phyloP scores from a whole-genome alignment of 2,888 invertebrate species.

The Tethea ocularis region DNA sequence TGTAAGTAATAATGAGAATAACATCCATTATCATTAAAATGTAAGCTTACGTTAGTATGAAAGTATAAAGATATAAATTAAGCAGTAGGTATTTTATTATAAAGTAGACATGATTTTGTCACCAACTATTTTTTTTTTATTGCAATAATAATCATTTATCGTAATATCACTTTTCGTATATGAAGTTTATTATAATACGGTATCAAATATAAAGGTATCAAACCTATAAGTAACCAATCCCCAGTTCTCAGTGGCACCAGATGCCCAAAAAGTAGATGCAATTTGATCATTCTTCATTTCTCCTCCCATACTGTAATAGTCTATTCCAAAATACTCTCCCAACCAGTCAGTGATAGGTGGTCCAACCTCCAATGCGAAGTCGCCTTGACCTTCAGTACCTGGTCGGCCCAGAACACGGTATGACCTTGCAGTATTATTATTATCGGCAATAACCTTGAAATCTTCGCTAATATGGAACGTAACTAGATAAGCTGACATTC shows the following conservation, averaged over 20 bases:
- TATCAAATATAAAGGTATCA: slow-evolving; percentile 1
- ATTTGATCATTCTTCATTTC: slow-evolving; percentile 76
- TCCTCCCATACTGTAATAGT: slow-evolving; percentile 65
- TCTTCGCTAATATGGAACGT: slow-evolving; percentile 85
- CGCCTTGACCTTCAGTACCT: slow-evolving; percentile 64
- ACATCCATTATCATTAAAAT: too few relatives aligned
- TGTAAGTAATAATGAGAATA: slow-evolving; percentile 28
- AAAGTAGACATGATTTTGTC: too few relatives aligned
- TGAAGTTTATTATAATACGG: too few relatives aligned
- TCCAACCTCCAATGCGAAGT: slow-evolving; percentile 71
- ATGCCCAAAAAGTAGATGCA: slow-evolving; percentile 76
- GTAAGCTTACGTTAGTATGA: too few relatives aligned
- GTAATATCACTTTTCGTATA: too few relatives aligned
- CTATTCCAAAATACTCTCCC: slow-evolving; percentile 63
- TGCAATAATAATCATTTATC: too few relatives aligned
- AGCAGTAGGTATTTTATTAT: too few relatives aligned
- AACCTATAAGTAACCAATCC: slow-evolving; percentile 77
- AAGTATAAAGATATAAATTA: too few relatives aligned
- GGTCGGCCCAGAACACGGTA: slow-evolving; percentile 74
- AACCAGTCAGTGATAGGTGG: slow-evolving; percentile 70
- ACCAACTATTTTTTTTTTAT: too few relatives aligned
- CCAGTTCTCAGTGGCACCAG: slow-evolving; percentile 80
- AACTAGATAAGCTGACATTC: slow-evolving; percentile 93
- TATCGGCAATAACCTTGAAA: slow-evolving; percentile 66
- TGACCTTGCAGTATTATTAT: slow-evolving; percentile 47